Evolutionary conservation across 2,113 vertebrate genomes (phyloP).

Genomic region (Poecilia latipinna): DNA sequence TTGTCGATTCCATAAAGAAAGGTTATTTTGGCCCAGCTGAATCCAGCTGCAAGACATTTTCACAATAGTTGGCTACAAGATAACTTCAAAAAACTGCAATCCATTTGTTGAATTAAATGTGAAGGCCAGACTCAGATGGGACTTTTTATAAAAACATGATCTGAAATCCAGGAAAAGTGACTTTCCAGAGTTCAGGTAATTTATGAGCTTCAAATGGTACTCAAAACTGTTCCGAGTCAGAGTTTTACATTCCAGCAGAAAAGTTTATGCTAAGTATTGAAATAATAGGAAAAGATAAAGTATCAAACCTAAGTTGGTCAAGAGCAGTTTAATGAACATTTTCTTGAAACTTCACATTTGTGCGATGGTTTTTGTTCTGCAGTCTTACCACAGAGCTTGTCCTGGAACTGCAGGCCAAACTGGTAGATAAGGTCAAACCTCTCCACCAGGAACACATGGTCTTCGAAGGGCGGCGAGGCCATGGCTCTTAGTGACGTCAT

Average conservation of each 20-base stretch:
- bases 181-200: background rate
- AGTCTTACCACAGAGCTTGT: conserved; percentile 91
- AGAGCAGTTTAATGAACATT: background rate
- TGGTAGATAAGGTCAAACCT: conserved; percentile 94
- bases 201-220: background rate
- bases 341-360: background rate
- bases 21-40: background rate
- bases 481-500: conserved; percentile 93
- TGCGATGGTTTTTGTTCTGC: background rate
- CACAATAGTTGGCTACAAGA: conserved; percentile 2
- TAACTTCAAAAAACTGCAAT: conserved; percentile 19
- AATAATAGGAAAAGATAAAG: background rate
- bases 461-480: conserved; percentile 90
- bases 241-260: conserved; percentile 1
- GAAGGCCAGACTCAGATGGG: background rate
- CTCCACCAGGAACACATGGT: conserved; percentile 96
- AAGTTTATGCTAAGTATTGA: background rate
- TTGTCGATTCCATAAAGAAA: conserved; percentile 26
- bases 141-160: conserved; percentile 4
- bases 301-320: background rate
- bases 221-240: background rate
- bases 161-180: conserved; percentile 10
- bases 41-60: conserved; percentile 2
- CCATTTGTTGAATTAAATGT: background rate
- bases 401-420: conserved; percentile 93